These are phyloP conservation scores for Ranitomeya variabilis DNA, from an alignment of 2,113 vertebrate genomes.

Conservation along the genomic window DNA sequence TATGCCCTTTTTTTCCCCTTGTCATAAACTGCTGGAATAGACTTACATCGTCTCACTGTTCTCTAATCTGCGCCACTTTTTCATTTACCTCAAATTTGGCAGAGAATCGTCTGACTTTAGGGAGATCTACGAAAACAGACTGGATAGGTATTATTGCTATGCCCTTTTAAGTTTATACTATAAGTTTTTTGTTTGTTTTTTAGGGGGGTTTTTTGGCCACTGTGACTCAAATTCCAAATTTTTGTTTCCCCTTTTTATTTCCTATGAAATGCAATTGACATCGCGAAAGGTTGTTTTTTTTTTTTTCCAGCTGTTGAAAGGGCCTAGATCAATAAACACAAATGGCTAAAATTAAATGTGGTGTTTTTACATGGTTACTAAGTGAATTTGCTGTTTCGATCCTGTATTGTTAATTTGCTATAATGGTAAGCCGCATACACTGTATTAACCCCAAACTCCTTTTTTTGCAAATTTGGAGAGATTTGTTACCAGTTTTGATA, in stretches of 20 bases:
- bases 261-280: background rate
- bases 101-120: background rate
- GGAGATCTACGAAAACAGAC: conserved; percentile 19
- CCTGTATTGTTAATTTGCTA: background rate
- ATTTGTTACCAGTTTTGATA: no score
- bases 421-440: background rate
- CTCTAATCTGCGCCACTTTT: background rate
- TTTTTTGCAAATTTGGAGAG: background rate
- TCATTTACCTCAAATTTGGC: conserved; percentile 17
- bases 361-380: conserved; percentile 26
- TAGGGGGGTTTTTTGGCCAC: conserved; percentile 26
- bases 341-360: conserved; percentile 5
- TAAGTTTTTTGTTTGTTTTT: conserved; percentile 9
- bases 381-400: background rate
- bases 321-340: conserved; percentile 54
- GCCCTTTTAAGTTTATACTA: conserved; percentile 31
- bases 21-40: conserved; percentile 49
- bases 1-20: background rate
- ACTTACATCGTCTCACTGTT: conserved; percentile 18
- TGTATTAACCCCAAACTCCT: background rate
- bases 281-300: background rate
- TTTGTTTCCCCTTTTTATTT: background rate
- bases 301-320: conserved; percentile 26
- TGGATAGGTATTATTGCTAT: background rate
- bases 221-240: conserved; percentile 1